Base-by-base conservation (phyloP, 30 jellyfish, hydroid and myxozoan species). In the Catostylus mosaicus region DNA sequence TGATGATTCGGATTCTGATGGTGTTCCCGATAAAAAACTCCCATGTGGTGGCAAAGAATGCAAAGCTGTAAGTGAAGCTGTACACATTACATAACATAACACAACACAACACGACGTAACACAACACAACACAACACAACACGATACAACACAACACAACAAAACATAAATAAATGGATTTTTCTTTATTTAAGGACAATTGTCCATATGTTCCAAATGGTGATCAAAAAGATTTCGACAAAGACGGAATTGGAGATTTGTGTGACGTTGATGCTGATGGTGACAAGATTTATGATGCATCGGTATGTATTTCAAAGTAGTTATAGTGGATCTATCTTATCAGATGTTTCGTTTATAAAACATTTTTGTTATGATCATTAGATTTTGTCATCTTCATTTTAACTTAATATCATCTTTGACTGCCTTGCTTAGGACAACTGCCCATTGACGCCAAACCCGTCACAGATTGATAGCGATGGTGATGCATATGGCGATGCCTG, bases 201-300 rank as follows among this genome's bases (percentile, higher is more conserved):
- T 90, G 97, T 35, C 83, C 76, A 24, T 63, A 70, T 59, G 87
- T 90, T 26, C 97, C 97, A 59, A 90, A 90, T 38, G 91, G 97
- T 23, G 97, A 68, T 56, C 97, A 90, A 71, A 83, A 84, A 30
- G 97, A 90, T 40, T 69, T 30, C 46, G 97, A 90, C 77, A 74
- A 81, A 34, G 97, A 90, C 77, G 96, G 96, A 9, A 69, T 31
- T 1, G 97, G 97, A 0, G 96, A 90, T 60, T 33, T 78, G 32
- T 90, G 97, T 35, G 97, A 90, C 67, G 87, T 77, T 24, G 97
- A 90, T 54, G 96, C 95, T 36, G 97, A 90, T 67, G 97, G 96
- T 1, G 97, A 90, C 72, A 89, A 95, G 30, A 74, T 90, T 65
- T 73, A 75, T 65, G 88, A 90, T 27, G 76, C 86, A 18, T 43